Percentiles rank a stretch among this genome's conserved stretches.
These are phyloP conservation scores for Poeciliopsis gracilis DNA, from an alignment of 2,797 vertebrate genomes.

Conservation along the genomic window DNA sequence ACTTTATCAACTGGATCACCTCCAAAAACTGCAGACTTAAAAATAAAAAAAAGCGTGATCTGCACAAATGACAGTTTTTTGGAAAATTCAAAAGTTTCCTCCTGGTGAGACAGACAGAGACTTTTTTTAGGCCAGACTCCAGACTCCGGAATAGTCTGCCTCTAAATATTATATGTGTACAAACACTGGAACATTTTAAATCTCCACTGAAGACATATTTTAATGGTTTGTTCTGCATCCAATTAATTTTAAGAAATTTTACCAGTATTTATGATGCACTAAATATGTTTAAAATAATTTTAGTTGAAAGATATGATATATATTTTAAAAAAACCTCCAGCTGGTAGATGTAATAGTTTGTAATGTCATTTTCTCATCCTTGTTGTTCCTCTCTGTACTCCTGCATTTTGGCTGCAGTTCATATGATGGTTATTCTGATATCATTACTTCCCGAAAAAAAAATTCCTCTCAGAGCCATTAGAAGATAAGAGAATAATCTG, in stretches of 20 bases:
- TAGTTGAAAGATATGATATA: background rate
- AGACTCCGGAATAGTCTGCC: background rate
- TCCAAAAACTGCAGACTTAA: background rate
- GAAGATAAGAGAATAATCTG: constrained; percentile 76
- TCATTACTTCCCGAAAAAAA: constrained; percentile 46
- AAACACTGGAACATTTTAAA: background rate
- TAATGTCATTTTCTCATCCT: constrained; percentile 52
- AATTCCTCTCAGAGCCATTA: constrained; percentile 72
- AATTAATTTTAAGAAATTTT: background rate
- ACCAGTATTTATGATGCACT: background rate
- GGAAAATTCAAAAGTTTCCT: background rate
- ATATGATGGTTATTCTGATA: constrained; percentile 63
- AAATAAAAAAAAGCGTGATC: too few species aligned
- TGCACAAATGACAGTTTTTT: too few species aligned
- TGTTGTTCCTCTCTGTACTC: constrained; percentile 57
- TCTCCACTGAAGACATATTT: background rate
- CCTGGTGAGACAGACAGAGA: background rate
- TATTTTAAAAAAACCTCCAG: constrained; percentile 32
- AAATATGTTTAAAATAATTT: background rate
- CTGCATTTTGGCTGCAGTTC: constrained; percentile 58
- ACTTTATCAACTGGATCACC: background rate
- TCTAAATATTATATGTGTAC: background rate
- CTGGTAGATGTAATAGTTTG: constrained; percentile 43
- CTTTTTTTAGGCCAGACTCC: background rate
- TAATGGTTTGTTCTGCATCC: background rate